Base-by-base conservation (phyloP, 2,888 invertebrate species). In the Eristalis arbustorum region DNA sequence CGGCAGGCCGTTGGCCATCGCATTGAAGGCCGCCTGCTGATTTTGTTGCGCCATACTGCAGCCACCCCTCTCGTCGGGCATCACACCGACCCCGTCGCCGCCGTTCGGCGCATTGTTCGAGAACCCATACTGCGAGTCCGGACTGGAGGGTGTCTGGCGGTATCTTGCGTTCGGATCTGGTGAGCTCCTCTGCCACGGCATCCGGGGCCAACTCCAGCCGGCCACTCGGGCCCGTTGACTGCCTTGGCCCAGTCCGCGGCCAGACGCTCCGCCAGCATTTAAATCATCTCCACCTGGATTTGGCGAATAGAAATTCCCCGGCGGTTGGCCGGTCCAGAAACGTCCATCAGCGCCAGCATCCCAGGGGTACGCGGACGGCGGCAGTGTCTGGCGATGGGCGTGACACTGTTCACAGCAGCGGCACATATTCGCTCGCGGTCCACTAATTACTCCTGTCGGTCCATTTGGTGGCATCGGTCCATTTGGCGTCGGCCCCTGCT, bases 51-150 rank as follows among this genome's bases (percentile, higher is more conserved):
- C 75, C 37, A 88, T 89, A n/a, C 89, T 89, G 0, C 88, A 75
- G 18, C 79, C 88, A 22, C 85, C 75, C 2, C 88, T 76, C 59
- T 91, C 91, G 61, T 91, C 91, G 28, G n/a, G 84, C 88, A 28
- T 89, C 79, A 76, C 76, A 6, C 88, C 85, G 22, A 88, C 89
- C 37, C 78, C 88, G 64, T 89, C 89, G 57, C 80, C 84, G 61
- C 67, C 84, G 63, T 88, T 85, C 42, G 89, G 90, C 25, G 90
- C 89, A 22, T 90, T 90, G 57, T 92, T 93, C 79, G 95, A 95
- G 92, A 96, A 96, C 0, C 97, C 97, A 91, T 97, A 97, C 88
- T 97, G 97, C 68, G 96, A 96, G 91, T 97, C 97, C 0, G 97
- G 96, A 72, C 96, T 96, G 5, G 95, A 95, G 0, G 94, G 94